Evolutionary conservation across 2,888 invertebrate species (phyloP).

Genomic region (Drosophila neonasuta): DNA sequence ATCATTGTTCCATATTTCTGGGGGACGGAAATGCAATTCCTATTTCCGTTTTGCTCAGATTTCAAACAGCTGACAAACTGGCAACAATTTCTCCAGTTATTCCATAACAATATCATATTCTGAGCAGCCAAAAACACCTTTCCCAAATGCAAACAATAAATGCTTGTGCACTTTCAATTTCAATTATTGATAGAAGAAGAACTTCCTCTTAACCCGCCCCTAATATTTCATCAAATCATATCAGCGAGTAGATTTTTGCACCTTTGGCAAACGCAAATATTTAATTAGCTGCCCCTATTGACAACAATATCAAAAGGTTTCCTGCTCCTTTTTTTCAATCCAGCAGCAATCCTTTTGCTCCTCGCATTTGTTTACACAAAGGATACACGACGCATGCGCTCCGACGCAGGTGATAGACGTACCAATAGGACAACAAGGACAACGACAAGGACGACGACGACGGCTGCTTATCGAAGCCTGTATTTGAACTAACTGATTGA

Average conservation of each 20-base stretch:
- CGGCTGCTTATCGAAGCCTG: slow-evolving; percentile 65
- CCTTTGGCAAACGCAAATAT: slow-evolving; percentile 70
- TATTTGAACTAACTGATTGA: slow-evolving; percentile 58
- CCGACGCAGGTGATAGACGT: slow-evolving; percentile 71
- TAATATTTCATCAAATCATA: slow-evolving; percentile 59
- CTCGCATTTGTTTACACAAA: slow-evolving; percentile 60
- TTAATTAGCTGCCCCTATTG: slow-evolving; percentile 66
- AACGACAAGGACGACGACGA: slow-evolving; percentile 11
- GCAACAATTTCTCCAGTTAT: slow-evolving; percentile 2
- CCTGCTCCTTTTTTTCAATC: slow-evolving; percentile 31
- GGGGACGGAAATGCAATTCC: background rate
- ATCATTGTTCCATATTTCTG: background rate
- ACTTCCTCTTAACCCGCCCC: slow-evolving; percentile 68
- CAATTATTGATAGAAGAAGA: background rate
- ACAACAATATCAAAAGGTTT: slow-evolving; percentile 55
- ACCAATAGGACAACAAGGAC: slow-evolving; percentile 11
- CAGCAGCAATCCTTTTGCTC: slow-evolving; percentile 63
- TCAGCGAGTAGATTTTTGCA: slow-evolving; percentile 56
- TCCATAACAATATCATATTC: slow-evolving; percentile 41
- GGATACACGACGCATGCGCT: slow-evolving; percentile 63
- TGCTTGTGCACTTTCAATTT: slow-evolving; percentile 25
- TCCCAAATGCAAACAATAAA: slow-evolving; percentile 37
- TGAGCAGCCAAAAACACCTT: slow-evolving; percentile 50
- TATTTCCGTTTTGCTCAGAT: slow-evolving; percentile 25
- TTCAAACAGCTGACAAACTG: slow-evolving; percentile 12